Evolutionary conservation across 92 coral and sea anemone species (phyloP).

Genomic region (Muricea muricata): DNA sequence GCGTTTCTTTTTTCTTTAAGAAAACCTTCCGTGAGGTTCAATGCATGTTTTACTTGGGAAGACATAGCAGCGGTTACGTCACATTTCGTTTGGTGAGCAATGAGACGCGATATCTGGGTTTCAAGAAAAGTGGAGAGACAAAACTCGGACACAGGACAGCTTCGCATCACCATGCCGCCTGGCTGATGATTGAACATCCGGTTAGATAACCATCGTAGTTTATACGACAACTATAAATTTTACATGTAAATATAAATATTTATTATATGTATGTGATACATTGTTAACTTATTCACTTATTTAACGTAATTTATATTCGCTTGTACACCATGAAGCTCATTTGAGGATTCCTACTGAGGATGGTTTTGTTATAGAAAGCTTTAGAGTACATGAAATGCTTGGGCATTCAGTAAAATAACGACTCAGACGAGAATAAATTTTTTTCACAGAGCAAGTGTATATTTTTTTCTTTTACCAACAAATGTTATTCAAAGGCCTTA

Average conservation of each 20-base stretch:
- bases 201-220: neutral
- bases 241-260: neutral
- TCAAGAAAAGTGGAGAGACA: neutral
- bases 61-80: neutral
- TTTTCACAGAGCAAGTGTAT: no score
- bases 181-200: neutral
- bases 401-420: no score
- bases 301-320: neutral
- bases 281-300: neutral
- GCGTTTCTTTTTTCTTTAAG: neutral
- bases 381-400: no score
- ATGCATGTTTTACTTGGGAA: neutral
- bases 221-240: neutral
- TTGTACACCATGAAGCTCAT: no score
- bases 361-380: no score
- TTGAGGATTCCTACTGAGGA: no score
- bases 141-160: neutral
- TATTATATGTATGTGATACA: neutral
- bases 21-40: neutral
- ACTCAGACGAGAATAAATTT: no score
- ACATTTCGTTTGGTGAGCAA: constrained; percentile 11
- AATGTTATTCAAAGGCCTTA: no score
- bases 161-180: neutral
- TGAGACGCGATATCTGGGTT: neutral
- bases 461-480: no score